These are phyloP conservation scores for Channallabes apus DNA, from an alignment of 2,797 vertebrate genomes.

Conservation along the genomic window DNA sequence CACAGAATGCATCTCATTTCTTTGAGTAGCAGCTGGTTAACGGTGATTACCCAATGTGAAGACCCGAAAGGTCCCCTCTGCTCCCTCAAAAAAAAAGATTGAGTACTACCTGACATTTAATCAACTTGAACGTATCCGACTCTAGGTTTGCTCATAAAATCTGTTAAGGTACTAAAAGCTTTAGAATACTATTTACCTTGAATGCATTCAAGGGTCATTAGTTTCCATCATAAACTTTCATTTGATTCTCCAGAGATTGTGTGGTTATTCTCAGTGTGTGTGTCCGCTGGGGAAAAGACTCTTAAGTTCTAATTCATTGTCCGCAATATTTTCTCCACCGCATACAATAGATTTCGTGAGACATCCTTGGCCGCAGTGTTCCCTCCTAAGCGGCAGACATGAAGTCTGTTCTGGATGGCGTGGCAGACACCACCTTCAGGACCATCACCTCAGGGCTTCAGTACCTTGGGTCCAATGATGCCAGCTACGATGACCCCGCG, in stretches of 20 bases:
- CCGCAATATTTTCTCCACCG: conserved; percentile 58
- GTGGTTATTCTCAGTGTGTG: conserved; percentile 26
- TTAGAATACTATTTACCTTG: neutral
- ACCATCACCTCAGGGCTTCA: conserved; percentile 98
- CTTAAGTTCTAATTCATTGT: conserved; percentile 23
- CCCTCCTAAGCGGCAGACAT: conserved; percentile 80
- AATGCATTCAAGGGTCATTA: neutral
- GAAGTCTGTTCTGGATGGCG: conserved; percentile 96
- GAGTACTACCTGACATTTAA: conserved; percentile 22
- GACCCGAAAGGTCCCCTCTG: conserved; percentile 18
- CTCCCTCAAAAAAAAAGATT: neutral
- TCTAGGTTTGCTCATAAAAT: neutral
- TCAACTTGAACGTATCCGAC: neutral
- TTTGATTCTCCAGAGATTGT: conserved; percentile 8
- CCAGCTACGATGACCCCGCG: conserved; percentile 80
- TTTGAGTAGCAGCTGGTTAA: conserved; percentile 38
- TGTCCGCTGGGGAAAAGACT: conserved; percentile 22
- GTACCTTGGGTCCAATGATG: conserved; percentile 91
- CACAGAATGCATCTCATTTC: conserved; percentile 31
- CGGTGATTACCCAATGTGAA: conserved; percentile 28
- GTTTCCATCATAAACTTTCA: neutral
- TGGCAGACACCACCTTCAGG: conserved; percentile 97
- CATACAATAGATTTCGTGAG: conserved; percentile 67
- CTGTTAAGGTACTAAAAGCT: neutral
- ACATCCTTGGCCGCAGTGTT: conserved; percentile 65